These are phyloP conservation scores for Phalera bucephala DNA, from an alignment of 2,888 invertebrate genomes.

Conservation along the genomic window DNA sequence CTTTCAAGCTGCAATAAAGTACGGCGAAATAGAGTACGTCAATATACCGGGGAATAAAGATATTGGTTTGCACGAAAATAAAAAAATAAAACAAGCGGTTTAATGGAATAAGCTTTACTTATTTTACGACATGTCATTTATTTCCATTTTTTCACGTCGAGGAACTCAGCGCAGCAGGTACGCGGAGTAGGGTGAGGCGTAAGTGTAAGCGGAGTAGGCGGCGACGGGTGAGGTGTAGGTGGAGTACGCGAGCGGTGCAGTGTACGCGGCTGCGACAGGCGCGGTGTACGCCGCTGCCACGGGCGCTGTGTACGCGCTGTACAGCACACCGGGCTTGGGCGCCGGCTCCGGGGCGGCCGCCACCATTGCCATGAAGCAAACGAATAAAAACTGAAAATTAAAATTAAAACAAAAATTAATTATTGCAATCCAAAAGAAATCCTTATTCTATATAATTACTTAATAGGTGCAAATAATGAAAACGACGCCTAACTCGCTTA, in stretches of 20 bases:
- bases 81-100: too few species aligned
- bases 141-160: not conserved
- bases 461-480: too few species aligned
- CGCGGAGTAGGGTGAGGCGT: conserved; percentile 40
- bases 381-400: conserved; percentile 63
- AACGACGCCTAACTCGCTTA: too few species aligned
- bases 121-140: too few species aligned
- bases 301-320: conserved; percentile 50
- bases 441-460: too few species aligned
- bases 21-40: too few species aligned
- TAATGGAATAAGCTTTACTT: too few species aligned
- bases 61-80: too few species aligned
- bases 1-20: too few species aligned
- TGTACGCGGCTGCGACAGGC: conserved; percentile 47
- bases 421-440: too few species aligned
- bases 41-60: too few species aligned
- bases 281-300: conserved; percentile 33
- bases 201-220: conserved; percentile 48
- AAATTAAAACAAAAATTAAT: not conserved
- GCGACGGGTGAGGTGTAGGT: conserved; percentile 29
- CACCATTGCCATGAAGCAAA: conserved; percentile 75
- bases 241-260: conserved; percentile 44
- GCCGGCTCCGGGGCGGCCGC: conserved; percentile 27
- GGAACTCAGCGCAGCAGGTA: conserved; percentile 18
- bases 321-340: conserved; percentile 63